Conservation (phyloP, 2,888 invertebrate genomes). For the Hypolimnas misippus region DNA sequence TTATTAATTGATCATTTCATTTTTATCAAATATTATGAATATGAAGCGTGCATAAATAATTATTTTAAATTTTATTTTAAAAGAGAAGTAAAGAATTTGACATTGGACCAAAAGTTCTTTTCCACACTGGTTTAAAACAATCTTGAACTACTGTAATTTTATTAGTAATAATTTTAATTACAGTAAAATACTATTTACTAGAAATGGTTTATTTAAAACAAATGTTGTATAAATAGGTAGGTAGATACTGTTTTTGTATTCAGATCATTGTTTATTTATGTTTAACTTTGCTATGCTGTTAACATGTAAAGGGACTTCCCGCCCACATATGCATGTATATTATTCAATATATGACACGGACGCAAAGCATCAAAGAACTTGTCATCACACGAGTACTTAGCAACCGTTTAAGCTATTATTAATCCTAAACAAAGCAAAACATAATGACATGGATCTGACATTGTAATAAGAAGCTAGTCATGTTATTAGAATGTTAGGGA, state of each 20-base stretch:
- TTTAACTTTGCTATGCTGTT: too few species aligned
- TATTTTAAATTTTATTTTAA: too few species aligned
- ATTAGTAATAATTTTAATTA: too few species aligned
- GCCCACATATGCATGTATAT: not conserved
- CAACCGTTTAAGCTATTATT: conserved; percentile 35
- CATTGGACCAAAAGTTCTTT: too few species aligned
- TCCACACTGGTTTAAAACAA: too few species aligned
- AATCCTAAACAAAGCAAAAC: conserved; percentile 37
- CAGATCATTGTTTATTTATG: too few species aligned
- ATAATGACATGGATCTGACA: conserved; percentile 28
- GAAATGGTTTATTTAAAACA: too few species aligned
- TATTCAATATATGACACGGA: not conserved
- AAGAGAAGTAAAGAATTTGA: too few species aligned
- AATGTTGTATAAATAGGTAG: too few species aligned
- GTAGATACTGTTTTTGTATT: too few species aligned
- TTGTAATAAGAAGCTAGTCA: conserved; percentile 60
- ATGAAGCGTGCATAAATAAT: not conserved
- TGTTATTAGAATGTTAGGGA: conserved; percentile 52
- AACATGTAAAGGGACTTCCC: not conserved
- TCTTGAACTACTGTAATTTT: too few species aligned
- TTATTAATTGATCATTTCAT: not conserved
- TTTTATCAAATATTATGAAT: not conserved
- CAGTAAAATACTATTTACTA: too few species aligned
- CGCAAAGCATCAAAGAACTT: conserved; percentile 12
- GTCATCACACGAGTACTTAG: conserved; percentile 12